Evolutionary conservation across 2,888 invertebrate genomes (phyloP).

Genomic region (Apotomis betuletana): DNA sequence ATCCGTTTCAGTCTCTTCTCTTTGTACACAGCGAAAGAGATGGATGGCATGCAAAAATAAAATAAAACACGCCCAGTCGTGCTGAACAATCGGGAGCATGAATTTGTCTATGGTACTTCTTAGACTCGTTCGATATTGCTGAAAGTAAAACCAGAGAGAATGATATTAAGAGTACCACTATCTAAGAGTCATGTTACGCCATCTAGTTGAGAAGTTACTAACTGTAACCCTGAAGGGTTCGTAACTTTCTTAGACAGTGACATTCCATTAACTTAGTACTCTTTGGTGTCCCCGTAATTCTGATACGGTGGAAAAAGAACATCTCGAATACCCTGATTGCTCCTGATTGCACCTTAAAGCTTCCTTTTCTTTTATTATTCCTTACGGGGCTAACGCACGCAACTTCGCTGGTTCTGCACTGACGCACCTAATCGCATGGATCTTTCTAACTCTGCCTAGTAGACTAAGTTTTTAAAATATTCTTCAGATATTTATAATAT

Average conservation of each 20-base stretch:
- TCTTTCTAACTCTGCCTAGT: not conserved
- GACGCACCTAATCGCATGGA: conserved; percentile 22
- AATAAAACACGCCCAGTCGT: not conserved
- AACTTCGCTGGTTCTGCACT: conserved; percentile 7
- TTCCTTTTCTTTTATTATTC: conserved; percentile 27
- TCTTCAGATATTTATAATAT: too few relatives aligned
- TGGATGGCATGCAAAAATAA: not conserved
- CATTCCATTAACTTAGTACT: too few relatives aligned
- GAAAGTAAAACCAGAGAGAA: too few relatives aligned
- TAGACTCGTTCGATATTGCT: not conserved
- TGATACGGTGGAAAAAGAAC: too few relatives aligned
- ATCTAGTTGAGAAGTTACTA: too few relatives aligned
- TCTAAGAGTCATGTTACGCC: too few relatives aligned
- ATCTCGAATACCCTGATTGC: not conserved
- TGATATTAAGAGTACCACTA: too few relatives aligned
- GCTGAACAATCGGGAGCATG: not conserved
- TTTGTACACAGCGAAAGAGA: not conserved
- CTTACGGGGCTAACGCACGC: conserved; percentile 53
- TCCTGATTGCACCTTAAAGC: conserved; percentile 6
- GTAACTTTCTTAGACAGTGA: too few relatives aligned
- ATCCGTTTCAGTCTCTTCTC: not conserved
- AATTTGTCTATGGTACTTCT: not conserved
- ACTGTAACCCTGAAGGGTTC: too few relatives aligned
- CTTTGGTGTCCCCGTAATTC: too few relatives aligned
- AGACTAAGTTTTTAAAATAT: not conserved